Base-by-base conservation (phyloP, 2,888 invertebrate species). In the Drepanosiphum platanoidis region DNA sequence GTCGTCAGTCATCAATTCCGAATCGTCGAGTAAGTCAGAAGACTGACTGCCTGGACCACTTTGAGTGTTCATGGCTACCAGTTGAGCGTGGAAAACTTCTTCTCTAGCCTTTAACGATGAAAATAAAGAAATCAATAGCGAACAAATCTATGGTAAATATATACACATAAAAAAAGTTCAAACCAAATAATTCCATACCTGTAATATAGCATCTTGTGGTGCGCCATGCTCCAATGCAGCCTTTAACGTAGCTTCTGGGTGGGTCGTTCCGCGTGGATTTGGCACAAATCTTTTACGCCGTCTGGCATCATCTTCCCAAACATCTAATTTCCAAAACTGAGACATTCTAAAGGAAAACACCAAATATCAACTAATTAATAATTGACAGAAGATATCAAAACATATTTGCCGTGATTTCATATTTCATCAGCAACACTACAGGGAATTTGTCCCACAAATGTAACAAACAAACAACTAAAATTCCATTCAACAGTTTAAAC, bases 261-360 rank as follows among this genome's bases (percentile, higher is more conserved):
- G 98, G 81, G 94, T 93, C n/a, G 95, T 94, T 5, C 98, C 99
- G 87, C 95, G 92, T 42, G 97, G 95, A 92, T 99, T 99, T 88
- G 97, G 97, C 86, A 99, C 96, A 90, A 99, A 95, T 70, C 99
- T 93, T 88, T 99, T 95, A 86, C 99, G 93, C 86, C 99, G 92
- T 30, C 99, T 92, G 9, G 98, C 97, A 91, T 99, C 99, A 91
- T 99, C 99, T 91, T 99, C 99, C 99, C 99, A 99, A 68, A 96
- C 95, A 91, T 99, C 99, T 88, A 99, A 91, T 90, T 97, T 98
- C 98, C 98, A 98, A 91, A 93, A 95, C 89, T 93, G 93, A 86
- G 90, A 90, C 88, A 90, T 89, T 87, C 92, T 92, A 88, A 34
- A 84, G 78, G 79, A 86, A 75, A 64, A 4, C 30, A 66, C 18